A percentile compares a stretch with the other conserved stretches of the same genome.
These are phyloP conservation scores for Lipophrys pholis DNA, from an alignment of 2,113 vertebrate genomes.

Conservation along the genomic window DNA sequence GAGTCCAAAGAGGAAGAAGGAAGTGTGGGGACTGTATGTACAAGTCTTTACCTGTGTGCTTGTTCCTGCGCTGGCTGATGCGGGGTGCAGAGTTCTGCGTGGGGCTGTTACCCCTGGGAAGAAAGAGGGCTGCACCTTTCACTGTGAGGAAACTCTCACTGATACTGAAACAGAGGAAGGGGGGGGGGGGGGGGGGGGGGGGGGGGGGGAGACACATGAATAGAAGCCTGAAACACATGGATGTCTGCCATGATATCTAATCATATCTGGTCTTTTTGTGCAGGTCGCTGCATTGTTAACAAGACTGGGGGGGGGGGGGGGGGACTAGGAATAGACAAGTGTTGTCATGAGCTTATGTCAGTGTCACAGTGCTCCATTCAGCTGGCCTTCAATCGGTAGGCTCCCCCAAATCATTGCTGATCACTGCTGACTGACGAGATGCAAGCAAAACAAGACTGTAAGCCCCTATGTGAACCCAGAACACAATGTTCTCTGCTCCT, in stretches of 20 bases:
- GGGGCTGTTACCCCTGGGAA: conserved; percentile 92
- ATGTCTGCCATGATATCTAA: conserved; percentile 4
- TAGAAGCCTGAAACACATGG: not conserved
- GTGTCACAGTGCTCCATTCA: conserved; percentile 65
- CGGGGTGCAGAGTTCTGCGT: conserved; percentile 85
- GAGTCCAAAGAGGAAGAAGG: not conserved
- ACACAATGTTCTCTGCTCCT: conserved; percentile 76
- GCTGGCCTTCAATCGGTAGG: conserved; percentile 11
- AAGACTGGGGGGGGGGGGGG: not conserved
- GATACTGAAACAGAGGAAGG: conserved; percentile 85
- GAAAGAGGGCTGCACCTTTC: conserved; percentile 96
- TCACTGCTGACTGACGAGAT: conserved; percentile 22
- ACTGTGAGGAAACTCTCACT: conserved; percentile 98
- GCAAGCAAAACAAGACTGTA: conserved; percentile 53
- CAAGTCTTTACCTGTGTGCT: conserved; percentile 90
- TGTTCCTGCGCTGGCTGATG: conserved; percentile 91
- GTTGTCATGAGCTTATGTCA: conserved; percentile 55
- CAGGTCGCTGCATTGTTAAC: conserved; percentile 5
- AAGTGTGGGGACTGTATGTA: not conserved
- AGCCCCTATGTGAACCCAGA: conserved; percentile 65
- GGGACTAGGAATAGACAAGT: conserved; percentile 7
- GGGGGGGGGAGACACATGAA: conserved; percentile 11
- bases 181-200: conserved; percentile 34
- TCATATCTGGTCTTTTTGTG: not conserved
- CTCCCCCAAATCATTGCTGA: conserved; percentile 40